Evolutionary conservation across 2,113 vertebrate species (phyloP).

Genomic region (Isurus oxyrinchus): DNA sequence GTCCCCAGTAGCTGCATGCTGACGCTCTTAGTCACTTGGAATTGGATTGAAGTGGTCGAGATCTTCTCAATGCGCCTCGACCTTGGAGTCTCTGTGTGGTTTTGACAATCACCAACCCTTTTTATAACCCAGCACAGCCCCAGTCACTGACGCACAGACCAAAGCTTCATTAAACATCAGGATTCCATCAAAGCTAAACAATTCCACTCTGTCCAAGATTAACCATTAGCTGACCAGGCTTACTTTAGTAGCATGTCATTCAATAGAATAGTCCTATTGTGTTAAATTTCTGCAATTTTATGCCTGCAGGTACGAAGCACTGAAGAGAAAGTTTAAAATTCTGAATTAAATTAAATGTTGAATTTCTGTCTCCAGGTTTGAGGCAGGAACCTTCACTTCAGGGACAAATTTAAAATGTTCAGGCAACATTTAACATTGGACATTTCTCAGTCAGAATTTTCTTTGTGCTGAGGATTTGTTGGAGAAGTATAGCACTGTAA

Average conservation of each 20-base stretch:
- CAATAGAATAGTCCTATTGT: background rate
- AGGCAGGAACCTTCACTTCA: background rate
- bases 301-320: background rate
- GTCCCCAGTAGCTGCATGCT: constrained; percentile 64
- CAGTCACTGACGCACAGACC: constrained; percentile 56
- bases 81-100: background rate
- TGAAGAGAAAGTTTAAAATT: background rate
- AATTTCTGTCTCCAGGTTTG: background rate
- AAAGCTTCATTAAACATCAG: constrained; percentile 29
- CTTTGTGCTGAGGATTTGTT: background rate
- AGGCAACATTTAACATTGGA: background rate
- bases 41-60: background rate
- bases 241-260: background rate
- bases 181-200: constrained; percentile 23
- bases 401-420: background rate
- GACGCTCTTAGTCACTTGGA: constrained; percentile 43
- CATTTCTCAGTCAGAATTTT: background rate
- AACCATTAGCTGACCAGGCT: background rate
- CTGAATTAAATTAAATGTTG: background rate
- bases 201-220: background rate
- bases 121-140: constrained; percentile 57
- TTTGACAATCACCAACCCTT: constrained; percentile 53
- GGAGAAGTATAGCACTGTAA: background rate
- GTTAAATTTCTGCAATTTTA: background rate
- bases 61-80: background rate